Evolutionary conservation across 2,888 invertebrate genomes (phyloP), one percentile per base, ranked within the genome.

Genomic region (Eristalis intricaria): DNA sequence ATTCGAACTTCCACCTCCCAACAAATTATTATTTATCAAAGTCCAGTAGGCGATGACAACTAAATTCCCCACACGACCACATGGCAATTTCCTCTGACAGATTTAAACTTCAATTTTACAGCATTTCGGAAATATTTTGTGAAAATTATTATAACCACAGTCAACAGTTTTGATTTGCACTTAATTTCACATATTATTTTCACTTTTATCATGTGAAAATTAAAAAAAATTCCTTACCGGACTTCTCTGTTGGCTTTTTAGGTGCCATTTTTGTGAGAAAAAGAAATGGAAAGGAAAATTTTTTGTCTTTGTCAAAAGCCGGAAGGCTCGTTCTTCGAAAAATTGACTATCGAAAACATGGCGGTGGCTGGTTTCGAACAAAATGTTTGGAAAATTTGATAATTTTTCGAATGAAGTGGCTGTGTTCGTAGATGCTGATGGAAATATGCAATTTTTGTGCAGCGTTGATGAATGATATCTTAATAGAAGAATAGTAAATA

Each of bases 241-340:
- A 94, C 94, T 97, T 97, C 92, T 97, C 97, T 91, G 96, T 95
- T 93, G 97, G 96, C 95, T 97, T 97, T 93, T 96, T 95, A 91
- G 97, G 97, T 95, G 97, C 96, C 97, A 97, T 97, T 94, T 95
- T 95, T 93, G 90, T 91, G 91, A 92, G 93, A 93, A 93, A 93
- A 91, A 92, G 92, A 90, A 92, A 92, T 91, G 91, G 91, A 92
- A 92, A 92, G 92, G 91, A 91, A 91, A 89, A 89, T 89, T 88
- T 88, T 88, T 89, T 68, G 87, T 88, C 88, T 83, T 89, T 90
- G 89, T 90, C 90, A 90, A 89, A 89, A 63, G 58, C 85, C 91
- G 91, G 91, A 91, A 90, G 89, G 87, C 80, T 61, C 29, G n/a
- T 89, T 70, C 86, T 90, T 90, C 90, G 90, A 90, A 90, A 77